A percentile compares a stretch with the other conserved stretches of the same genome.
phyloP scores from a whole-genome alignment of 2,888 invertebrate species.

The Drosophila yooni region DNA sequence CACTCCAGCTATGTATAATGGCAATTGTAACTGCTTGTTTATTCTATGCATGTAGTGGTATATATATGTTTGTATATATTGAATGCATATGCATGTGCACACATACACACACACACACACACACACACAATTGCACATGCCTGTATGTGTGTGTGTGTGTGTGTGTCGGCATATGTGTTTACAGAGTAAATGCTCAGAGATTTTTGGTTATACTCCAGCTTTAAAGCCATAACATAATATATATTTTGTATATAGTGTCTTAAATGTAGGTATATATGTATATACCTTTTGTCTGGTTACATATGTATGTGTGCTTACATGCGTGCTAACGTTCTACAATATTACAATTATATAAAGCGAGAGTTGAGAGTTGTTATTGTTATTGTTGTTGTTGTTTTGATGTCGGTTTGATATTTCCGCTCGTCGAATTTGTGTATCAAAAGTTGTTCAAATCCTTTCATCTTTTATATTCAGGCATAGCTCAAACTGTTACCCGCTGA shows the following conservation, averaged over 20 bases:
- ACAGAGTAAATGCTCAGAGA: constrained; percentile 13
- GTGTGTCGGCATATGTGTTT: constrained; percentile 27
- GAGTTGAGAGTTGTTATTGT: constrained; percentile 10
- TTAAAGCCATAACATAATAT: constrained; percentile 33
- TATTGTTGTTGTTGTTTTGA: neutral
- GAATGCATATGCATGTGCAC: neutral
- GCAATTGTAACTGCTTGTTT: constrained; percentile 14
- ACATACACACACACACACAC: neutral
- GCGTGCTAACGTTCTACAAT: constrained; percentile 23
- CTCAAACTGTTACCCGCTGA: constrained; percentile 10
- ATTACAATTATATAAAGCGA: constrained; percentile 25
- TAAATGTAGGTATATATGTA: constrained; percentile 35
- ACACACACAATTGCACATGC: too few species aligned
- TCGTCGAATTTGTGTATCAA: constrained; percentile 54
- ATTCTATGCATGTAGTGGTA: constrained; percentile 16
- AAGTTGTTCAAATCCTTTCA: constrained; percentile 48
- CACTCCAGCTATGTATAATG: constrained; percentile 27
- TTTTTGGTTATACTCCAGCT: constrained; percentile 11
- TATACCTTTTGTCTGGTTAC: constrained; percentile 5
- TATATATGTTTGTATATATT: neutral
- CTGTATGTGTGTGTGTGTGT: neutral
- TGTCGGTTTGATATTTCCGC: constrained; percentile 8
- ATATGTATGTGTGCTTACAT: constrained; percentile 19
- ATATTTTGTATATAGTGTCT: constrained; percentile 24
- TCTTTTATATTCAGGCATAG: neutral